These are phyloP conservation scores for Mythimna pallens DNA, from an alignment of 2,888 invertebrate genomes.

Conservation along the genomic window DNA sequence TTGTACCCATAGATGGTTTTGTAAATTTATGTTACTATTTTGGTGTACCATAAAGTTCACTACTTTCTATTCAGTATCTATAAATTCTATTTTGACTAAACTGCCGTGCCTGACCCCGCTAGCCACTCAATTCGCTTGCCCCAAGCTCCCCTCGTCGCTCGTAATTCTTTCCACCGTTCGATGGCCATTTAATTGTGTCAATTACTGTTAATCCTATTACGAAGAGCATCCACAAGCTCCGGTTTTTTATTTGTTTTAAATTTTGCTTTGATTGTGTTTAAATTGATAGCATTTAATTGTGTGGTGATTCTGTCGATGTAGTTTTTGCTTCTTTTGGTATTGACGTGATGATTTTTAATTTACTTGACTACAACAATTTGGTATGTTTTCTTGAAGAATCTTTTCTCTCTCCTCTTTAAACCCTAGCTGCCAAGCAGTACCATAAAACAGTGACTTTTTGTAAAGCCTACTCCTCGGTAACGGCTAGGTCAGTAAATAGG, in stretches of 20 bases:
- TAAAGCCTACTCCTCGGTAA: too few species aligned
- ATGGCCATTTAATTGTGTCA: conserved; percentile 67
- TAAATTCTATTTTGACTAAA: conserved; percentile 17
- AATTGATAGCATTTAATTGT: conserved; percentile 38
- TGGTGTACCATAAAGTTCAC: too few species aligned
- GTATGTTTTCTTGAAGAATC: too few species aligned
- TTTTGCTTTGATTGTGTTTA: conserved; percentile 51
- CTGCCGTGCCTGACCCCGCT: conserved; percentile 6
- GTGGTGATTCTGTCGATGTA: not conserved
- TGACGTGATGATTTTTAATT: not conserved
- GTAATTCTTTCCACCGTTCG: conserved; percentile 55
- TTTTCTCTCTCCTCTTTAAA: too few species aligned
- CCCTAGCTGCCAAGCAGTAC: too few species aligned
- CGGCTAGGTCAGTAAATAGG: too few species aligned
- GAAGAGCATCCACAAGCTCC: conserved; percentile 18
- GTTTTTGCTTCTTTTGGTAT: not conserved
- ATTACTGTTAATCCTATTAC: conserved; percentile 63
- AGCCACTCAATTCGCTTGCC: conserved; percentile 21
- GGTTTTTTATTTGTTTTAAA: conserved; percentile 45
- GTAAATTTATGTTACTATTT: too few species aligned
- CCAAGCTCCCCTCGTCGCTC: conserved; percentile 15
- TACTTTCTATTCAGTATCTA: not conserved
- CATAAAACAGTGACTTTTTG: too few species aligned
- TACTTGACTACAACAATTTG: too few species aligned
- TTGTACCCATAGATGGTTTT: too few species aligned